phyloP scores from a whole-genome alignment of 2,888 invertebrate genomes.

The Alloscopus bannaensis region DNA sequence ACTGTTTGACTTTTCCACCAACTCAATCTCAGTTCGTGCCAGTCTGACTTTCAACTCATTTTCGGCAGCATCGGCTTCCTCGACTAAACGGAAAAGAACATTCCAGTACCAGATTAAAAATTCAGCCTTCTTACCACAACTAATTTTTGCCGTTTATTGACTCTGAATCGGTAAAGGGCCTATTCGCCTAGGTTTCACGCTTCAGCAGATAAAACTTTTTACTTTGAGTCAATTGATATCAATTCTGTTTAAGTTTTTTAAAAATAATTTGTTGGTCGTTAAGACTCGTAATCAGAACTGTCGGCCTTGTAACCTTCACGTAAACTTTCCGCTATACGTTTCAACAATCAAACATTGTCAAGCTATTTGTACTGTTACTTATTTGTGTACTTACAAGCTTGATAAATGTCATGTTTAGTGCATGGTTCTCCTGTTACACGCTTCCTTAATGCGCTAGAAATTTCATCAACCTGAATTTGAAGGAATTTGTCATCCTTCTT shows the following conservation, averaged over 20 bases:
- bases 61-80: background rate
- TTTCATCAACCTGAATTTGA: slow-evolving; percentile 6
- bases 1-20: slow-evolving; percentile 65
- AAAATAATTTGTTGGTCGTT: too few species aligned
- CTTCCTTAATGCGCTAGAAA: background rate
- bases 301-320: too few species aligned
- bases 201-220: too few species aligned
- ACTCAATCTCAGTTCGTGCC: slow-evolving; percentile 42
- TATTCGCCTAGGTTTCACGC: too few species aligned
- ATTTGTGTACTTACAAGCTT: slow-evolving; percentile 18
- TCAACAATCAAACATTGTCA: too few species aligned
- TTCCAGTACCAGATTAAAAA: too few species aligned
- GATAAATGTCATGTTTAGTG: background rate
- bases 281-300: too few species aligned
- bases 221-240: too few species aligned
- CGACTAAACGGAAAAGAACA: slow-evolving; percentile 14
- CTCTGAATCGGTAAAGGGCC: too few species aligned
- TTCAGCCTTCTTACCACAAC: background rate
- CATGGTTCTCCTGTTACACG: background rate
- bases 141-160: background rate
- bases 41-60: slow-evolving; percentile 22
- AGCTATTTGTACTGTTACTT: too few species aligned
- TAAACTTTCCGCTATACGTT: too few species aligned
- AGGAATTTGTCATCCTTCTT: slow-evolving; percentile 26
- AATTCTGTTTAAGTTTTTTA: too few species aligned